phyloP scores from a whole-genome alignment of 2,113 vertebrate genomes.

The Mastomys natalensis region DNA sequence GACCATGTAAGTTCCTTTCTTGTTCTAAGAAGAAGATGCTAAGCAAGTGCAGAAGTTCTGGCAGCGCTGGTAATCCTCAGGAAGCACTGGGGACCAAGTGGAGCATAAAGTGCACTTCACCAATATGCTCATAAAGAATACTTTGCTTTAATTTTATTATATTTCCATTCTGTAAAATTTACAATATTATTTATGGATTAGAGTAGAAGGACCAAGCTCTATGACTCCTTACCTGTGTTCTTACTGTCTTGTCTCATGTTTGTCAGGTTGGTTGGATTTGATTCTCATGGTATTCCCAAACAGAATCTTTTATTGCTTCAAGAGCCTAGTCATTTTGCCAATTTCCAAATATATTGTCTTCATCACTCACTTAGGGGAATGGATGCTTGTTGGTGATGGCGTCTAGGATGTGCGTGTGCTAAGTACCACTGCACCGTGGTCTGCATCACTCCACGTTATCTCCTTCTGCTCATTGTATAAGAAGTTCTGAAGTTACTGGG shows the following conservation, averaged over 20 bases:
- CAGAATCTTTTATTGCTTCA: conserved; percentile 23
- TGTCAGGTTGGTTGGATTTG: not conserved
- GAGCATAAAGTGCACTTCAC: not conserved
- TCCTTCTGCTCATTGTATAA: conserved; percentile 42
- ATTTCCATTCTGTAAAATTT: conserved; percentile 8
- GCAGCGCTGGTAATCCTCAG: conserved; percentile 11
- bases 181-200: conserved; percentile 17
- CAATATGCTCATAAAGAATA: not conserved
- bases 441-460: not conserved
- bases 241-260: conserved; percentile 19
- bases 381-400: not conserved
- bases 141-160: not conserved
- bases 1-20: conserved; percentile 15
- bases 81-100: not conserved
- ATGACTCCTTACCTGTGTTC: conserved; percentile 10
- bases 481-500: not conserved
- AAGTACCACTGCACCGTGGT: not conserved
- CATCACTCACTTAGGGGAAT: not conserved
- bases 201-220: conserved; percentile 9
- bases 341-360: not conserved
- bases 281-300: conserved; percentile 46
- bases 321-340: not conserved
- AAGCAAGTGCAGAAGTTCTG: not conserved
- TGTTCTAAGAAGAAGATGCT: conserved; percentile 35
- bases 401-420: too few relatives aligned